Evolutionary conservation across 2,888 invertebrate species (phyloP).

Genomic region (Pogonocherus hispidulus): DNA sequence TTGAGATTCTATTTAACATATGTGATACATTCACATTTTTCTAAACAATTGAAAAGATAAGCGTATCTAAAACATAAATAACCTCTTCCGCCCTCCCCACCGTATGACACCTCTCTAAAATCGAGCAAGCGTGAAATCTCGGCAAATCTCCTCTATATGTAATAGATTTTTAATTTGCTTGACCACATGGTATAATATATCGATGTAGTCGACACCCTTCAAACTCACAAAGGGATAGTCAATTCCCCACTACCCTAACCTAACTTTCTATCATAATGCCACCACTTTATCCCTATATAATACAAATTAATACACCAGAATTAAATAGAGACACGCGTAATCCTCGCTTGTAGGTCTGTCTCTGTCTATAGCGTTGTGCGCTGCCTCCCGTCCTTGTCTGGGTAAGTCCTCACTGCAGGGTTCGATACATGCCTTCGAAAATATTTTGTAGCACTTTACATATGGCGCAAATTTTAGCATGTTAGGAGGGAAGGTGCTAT

Average conservation of each 20-base stretch:
- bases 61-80: too few species aligned
- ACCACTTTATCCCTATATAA: constrained; percentile 67
- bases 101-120: constrained; percentile 31
- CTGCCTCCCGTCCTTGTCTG: constrained; percentile 36
- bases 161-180: constrained; percentile 68
- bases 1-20: too few species aligned
- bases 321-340: constrained; percentile 66
- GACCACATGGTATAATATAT: constrained; percentile 67
- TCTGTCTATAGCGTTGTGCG: constrained; percentile 26
- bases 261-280: constrained; percentile 66
- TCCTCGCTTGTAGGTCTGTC: constrained; percentile 52
- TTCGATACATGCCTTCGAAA: constrained; percentile 48
- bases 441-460: constrained; percentile 64
- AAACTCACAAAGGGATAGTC: constrained; percentile 52
- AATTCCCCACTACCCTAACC: constrained; percentile 55
- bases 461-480: constrained; percentile 60
- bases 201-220: constrained; percentile 52
- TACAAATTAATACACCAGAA: constrained; percentile 68
- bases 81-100: constrained; percentile 20
- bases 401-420: constrained; percentile 17
- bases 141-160: constrained; percentile 53
- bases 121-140: constrained; percentile 52
- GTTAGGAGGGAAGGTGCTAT: constrained; percentile 54
- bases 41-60: too few species aligned
- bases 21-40: too few species aligned